Conservation (phyloP, 2,113 vertebrate species). For the Myxocyprinus asiaticus region DNA sequence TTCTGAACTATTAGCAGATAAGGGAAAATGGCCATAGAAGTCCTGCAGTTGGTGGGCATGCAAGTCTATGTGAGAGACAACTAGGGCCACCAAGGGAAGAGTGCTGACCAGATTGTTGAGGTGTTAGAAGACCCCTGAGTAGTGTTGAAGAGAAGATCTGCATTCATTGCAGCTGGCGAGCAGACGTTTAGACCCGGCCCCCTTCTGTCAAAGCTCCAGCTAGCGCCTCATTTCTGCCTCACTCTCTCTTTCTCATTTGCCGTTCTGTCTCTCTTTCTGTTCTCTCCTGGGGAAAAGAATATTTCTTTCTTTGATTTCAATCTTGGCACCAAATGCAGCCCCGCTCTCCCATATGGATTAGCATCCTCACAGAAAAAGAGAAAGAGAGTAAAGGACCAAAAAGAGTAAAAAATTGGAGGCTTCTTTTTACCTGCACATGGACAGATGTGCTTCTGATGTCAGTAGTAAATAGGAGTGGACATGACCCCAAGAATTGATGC, state of each 20-base stretch:
- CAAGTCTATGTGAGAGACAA: constrained; percentile 7
- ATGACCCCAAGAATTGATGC: constrained; percentile 46
- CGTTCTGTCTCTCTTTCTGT: background rate
- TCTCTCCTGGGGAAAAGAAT: constrained; percentile 42
- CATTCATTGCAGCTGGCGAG: background rate
- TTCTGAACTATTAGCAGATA: too few species aligned
- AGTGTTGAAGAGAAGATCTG: constrained; percentile 27
- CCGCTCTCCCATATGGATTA: constrained; percentile 51
- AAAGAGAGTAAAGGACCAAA: constrained; percentile 9
- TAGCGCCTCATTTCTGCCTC: constrained; percentile 13
- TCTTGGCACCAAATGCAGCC: constrained; percentile 55
- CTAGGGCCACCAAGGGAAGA: constrained; percentile 19
- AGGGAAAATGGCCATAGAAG: background rate
- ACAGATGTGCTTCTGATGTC: constrained; percentile 49
- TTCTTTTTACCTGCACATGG: constrained; percentile 36
- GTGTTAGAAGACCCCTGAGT: constrained; percentile 16
- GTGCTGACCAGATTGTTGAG: constrained; percentile 30
- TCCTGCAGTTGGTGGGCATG: background rate
- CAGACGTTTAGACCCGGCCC: too few species aligned
- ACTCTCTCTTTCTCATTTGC: constrained; percentile 14
- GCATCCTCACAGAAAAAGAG: constrained; percentile 38
- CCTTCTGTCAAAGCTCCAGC: background rate
- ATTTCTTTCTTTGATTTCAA: constrained; percentile 47
- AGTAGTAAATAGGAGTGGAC: constrained; percentile 47
- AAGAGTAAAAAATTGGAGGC: constrained; percentile 6